Conservation (phyloP, 1,140 invertebrate genomes). For the Drosophila setifemur region DNA sequence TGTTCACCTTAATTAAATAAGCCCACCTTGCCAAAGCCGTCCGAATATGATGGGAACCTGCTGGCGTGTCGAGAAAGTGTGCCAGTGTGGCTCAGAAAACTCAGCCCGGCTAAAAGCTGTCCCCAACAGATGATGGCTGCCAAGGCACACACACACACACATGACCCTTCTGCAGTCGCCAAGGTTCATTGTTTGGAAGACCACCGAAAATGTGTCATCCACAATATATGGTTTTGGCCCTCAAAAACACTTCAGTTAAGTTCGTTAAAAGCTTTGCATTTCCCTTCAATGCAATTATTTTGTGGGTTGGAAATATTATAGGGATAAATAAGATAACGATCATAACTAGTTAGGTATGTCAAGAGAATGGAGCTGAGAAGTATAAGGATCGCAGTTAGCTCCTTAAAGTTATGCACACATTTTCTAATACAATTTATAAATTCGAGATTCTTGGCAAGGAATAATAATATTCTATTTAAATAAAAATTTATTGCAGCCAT, state of each 20-base stretch:
- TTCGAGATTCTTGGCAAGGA: background rate
- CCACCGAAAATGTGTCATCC: background rate
- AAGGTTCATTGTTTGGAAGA: background rate
- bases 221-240: background rate
- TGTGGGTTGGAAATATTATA: background rate
- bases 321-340: no score
- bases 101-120: background rate
- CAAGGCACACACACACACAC: background rate
- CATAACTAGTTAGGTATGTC: no score
- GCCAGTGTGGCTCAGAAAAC: constrained; percentile 20
- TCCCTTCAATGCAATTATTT: no score
- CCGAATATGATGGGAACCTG: constrained; percentile 20
- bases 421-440: no score
- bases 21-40: constrained; percentile 32
- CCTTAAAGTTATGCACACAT: no score
- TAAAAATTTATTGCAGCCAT: no score
- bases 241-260: no score
- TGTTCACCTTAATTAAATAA: constrained; percentile 63
- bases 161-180: constrained; percentile 1
- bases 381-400: no score
- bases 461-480: background rate
- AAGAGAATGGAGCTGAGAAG: no score
- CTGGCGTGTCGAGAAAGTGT: constrained; percentile 53
- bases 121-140: constrained; percentile 15
- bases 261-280: no score